Conservation (phyloP, 2,888 invertebrate species). For the Drosophila suboccidentalis region DNA sequence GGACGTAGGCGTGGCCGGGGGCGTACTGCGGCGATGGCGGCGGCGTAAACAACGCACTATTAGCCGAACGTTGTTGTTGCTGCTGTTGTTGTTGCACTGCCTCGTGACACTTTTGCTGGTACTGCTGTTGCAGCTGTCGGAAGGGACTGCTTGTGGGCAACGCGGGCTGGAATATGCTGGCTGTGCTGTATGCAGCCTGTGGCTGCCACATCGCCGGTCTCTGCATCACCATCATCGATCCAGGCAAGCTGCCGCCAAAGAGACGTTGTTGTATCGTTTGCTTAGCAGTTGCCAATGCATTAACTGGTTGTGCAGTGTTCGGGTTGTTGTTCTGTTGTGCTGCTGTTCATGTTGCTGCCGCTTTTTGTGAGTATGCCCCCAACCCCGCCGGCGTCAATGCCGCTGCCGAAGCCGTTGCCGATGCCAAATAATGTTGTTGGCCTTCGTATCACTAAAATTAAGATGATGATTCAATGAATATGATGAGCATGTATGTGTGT, state of each 20-base stretch:
- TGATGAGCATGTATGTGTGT: conserved; percentile 61
- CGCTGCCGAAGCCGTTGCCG: conserved; percentile 78
- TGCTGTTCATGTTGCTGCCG: conserved; percentile 27
- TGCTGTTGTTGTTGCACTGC: conserved; percentile 33
- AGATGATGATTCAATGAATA: conserved; percentile 84
- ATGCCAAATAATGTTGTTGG: conserved; percentile 85
- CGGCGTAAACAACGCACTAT: conserved; percentile 61
- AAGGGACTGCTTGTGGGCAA: conserved; percentile 50
- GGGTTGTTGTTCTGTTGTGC: conserved; percentile 34
- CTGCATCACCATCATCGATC: conserved; percentile 38
- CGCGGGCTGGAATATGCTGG: conserved; percentile 70
- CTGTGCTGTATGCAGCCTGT: conserved; percentile 60
- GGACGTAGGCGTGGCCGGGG: conserved; percentile 46
- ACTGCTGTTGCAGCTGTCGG: conserved; percentile 68
- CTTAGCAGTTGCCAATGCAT: conserved; percentile 84
- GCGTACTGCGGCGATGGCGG: conserved; percentile 66
- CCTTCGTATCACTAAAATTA: conserved; percentile 87
- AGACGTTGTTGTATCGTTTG: conserved; percentile 81
- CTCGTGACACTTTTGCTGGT: conserved; percentile 64
- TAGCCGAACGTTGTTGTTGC: conserved; percentile 39
- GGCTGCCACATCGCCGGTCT: conserved; percentile 65
- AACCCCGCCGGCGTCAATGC: conserved; percentile 41
- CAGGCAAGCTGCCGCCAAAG: conserved; percentile 50
- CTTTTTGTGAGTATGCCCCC: conserved; percentile 51
- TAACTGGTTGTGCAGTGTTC: conserved; percentile 58